A percentile compares a stretch with the other conserved stretches of the same genome.
Conservation (phyloP, 2,888 invertebrate genomes). For the Dolichomitus sp. region DNA sequence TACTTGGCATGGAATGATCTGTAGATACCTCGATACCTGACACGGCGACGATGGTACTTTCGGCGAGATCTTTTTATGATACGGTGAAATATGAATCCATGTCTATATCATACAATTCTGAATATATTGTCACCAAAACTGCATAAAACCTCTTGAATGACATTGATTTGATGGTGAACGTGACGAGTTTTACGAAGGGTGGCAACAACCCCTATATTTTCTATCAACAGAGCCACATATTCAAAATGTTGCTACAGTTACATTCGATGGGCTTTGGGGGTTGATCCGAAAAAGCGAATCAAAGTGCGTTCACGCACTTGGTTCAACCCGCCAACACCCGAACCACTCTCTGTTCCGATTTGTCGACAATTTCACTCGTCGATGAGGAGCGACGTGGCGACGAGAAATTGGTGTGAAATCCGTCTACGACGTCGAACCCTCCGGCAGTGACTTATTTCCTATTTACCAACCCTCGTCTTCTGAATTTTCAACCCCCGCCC, state of each 20-base stretch:
- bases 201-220: conserved; percentile 17
- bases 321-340: neutral
- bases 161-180: neutral
- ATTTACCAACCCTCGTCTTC: conserved; percentile 77
- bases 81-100: too few species aligned
- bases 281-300: conserved; percentile 58
- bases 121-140: too few species aligned
- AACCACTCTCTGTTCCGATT: conserved; percentile 76
- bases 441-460: conserved; percentile 85
- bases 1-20: too few species aligned
- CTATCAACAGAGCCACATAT: conserved; percentile 22
- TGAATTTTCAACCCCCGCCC: conserved; percentile 66
- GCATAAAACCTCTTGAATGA: too few species aligned
- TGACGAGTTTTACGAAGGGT: conserved; percentile 13
- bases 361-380: conserved; percentile 83
- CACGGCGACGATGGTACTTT: too few species aligned
- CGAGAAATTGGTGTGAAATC: conserved; percentile 85
- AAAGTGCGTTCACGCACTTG: conserved; percentile 58
- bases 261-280: conserved; percentile 46
- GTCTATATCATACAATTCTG: too few species aligned
- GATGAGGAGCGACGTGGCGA: conserved; percentile 80
- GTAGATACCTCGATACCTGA: too few species aligned
- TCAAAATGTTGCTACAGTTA: conserved; percentile 35
- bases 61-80: too few species aligned
- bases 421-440: conserved; percentile 80